Base-by-base conservation (phyloP, 1,140 invertebrate genomes). In the Pteromalus puparum region DNA sequence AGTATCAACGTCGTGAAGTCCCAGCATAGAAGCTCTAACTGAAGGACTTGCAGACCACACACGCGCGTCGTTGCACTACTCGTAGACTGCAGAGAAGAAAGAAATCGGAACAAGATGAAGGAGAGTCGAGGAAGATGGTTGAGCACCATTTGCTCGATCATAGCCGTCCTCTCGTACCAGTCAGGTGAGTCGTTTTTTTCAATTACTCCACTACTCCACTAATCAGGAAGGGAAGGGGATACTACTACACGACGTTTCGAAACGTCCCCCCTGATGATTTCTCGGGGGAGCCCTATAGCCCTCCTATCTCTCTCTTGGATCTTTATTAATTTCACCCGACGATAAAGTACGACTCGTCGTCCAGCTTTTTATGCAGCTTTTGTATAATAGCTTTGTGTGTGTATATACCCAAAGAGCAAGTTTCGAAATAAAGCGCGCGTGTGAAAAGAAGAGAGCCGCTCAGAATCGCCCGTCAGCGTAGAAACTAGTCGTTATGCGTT, bases 81-180 rank as follows among this genome's bases (percentile, higher is more conserved):
- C 46, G 13, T 18, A 18, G 12, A 61, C 13, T n/a, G n/a, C n/a
- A n/a, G n/a, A n/a, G n/a, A n/a, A n/a, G n/a, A 18, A 2, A 61
- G 18, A n/a, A 4, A n/a, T 1, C 30, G 18, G 21, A 28, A 5
- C 38, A 75, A 24, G 53, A 84, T 72, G 81, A 61, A 77, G 81
- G 75, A 75, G 21, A 76, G 26, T 42, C 84, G 84, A 1, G 24
- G 65, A 70, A 87, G 67, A 61, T 87, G 86, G 81, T 21, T 83
- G 24, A 81, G 86, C 78, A 78, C 78, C 30, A 4, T 83, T 65
- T 85, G 83, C 30, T 81, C 84, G 26, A 65, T 87, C 68, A 72
- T 87, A 67, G 81, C 78, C 26, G 26, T 87, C 18, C 78, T 87
- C n/a, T 82, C 42, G 61, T 76, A 85, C 77, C 86, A 85, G 15